Evolutionary conservation across 2,888 invertebrate genomes (phyloP).

Genomic region (Priocnemis perturbator): DNA sequence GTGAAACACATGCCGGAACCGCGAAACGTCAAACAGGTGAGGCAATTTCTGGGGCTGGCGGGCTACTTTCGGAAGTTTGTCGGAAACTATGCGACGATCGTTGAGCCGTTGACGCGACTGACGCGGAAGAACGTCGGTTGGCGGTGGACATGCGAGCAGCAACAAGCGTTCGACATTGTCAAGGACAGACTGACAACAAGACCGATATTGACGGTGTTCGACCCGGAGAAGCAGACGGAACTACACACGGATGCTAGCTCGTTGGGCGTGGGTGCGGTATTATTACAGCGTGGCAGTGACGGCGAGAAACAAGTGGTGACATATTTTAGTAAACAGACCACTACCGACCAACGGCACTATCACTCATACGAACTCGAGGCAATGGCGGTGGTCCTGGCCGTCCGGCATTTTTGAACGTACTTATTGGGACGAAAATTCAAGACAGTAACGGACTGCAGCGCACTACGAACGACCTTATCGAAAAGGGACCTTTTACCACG

Average conservation of each 20-base stretch:
- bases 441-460: background rate
- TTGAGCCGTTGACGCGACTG: background rate
- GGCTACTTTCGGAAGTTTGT: too few species aligned
- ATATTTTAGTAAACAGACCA: constrained; percentile 11
- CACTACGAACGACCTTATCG: constrained; percentile 3
- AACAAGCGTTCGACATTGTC: background rate
- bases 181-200: constrained; percentile 1
- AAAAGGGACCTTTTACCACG: background rate
- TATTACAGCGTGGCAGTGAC: constrained; percentile 5
- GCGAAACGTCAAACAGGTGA: background rate
- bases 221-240: constrained; percentile 3
- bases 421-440: background rate
- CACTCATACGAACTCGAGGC: constrained; percentile 28
- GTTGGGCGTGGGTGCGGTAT: constrained; percentile 18
- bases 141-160: background rate
- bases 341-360: constrained; percentile 10
- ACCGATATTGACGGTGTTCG: constrained; percentile 11
- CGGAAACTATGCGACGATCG: background rate
- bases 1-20: background rate
- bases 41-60: constrained; percentile 4
- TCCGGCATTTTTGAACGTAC: background rate
- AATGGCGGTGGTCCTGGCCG: constrained; percentile 17
- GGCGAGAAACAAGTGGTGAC: constrained; percentile 4
- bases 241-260: constrained; percentile 24
- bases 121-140: background rate